A percentile compares a stretch with the other conserved stretches of the same genome.
Conservation (phyloP, 2,888 invertebrate species). For the Leptothorax acervorum region DNA sequence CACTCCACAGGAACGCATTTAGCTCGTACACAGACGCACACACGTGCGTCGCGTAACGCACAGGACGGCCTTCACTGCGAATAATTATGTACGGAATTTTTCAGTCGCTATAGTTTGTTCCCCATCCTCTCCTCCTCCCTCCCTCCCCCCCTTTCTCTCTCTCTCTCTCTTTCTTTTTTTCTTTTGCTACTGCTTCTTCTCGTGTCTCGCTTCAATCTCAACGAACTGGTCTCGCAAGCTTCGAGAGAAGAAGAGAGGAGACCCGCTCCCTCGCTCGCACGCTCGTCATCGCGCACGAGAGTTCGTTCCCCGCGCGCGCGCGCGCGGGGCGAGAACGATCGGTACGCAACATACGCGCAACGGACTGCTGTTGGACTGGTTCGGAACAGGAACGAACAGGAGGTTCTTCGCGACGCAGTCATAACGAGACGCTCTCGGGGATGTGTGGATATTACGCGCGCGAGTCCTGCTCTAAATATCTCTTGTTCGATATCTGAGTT, state of each 20-base stretch:
- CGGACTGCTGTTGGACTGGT: constrained; percentile 59
- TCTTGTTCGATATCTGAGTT: constrained; percentile 1
- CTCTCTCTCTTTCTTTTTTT: constrained; percentile 8
- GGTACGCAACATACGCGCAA: constrained; percentile 41
- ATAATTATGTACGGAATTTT: constrained; percentile 82
- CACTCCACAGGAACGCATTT: constrained; percentile 62
- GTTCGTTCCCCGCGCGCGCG: constrained; percentile 70
- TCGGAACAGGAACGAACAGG: constrained; percentile 67
- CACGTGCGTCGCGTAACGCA: constrained; percentile 75
- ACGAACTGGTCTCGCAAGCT: constrained; percentile 71
- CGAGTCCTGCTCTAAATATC: constrained; percentile 21
- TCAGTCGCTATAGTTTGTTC: constrained; percentile 64
- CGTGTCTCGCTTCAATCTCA: constrained; percentile 41
- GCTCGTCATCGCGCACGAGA: constrained; percentile 69
- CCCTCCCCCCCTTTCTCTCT: neutral
- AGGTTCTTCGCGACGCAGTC: constrained; percentile 40
- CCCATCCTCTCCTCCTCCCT: constrained; percentile 20
- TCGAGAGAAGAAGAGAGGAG: neutral
- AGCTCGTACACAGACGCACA: constrained; percentile 48
- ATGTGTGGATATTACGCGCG: constrained; percentile 35
- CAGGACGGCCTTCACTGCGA: constrained; percentile 82
- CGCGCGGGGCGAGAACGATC: constrained; percentile 53
- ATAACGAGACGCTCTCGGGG: constrained; percentile 33
- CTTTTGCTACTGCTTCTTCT: constrained; percentile 2
- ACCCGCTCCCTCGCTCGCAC: constrained; percentile 48